Conservation (phyloP, 92 coral and sea anemone species). For the Umimayanthus chanpuru region DNA sequence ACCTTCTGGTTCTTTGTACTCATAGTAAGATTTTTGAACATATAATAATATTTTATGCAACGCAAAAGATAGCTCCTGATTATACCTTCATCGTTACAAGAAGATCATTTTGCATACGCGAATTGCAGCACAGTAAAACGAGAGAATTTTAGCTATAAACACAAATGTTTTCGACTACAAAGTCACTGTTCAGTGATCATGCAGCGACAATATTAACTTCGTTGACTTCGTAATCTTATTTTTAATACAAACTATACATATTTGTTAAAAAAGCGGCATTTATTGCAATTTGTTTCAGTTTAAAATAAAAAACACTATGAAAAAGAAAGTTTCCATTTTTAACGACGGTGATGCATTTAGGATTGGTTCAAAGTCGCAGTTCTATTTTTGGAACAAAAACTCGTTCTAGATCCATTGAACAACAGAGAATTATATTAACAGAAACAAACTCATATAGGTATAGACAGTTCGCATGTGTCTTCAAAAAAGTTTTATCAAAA, state of each 20-base stretch:
- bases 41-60: no score
- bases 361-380: background rate
- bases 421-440: background rate
- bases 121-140: constrained; percentile 5
- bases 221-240: background rate
- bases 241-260: background rate
- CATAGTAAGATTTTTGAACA: no score
- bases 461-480: background rate
- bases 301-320: no score
- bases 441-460: background rate
- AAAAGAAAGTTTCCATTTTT: background rate
- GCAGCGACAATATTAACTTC: background rate
- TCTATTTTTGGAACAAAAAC: background rate
- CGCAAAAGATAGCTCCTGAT: no score
- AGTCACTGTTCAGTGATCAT: background rate
- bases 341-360: background rate
- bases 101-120: background rate
- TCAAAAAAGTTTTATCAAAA: background rate
- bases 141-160: background rate
- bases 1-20: no score
- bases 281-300: no score
- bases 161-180: background rate
- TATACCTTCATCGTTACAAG: background rate
- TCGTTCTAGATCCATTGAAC: background rate
- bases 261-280: no score